phyloP scores from a whole-genome alignment of 2,888 invertebrate species.

The Leucoptera coffeella region DNA sequence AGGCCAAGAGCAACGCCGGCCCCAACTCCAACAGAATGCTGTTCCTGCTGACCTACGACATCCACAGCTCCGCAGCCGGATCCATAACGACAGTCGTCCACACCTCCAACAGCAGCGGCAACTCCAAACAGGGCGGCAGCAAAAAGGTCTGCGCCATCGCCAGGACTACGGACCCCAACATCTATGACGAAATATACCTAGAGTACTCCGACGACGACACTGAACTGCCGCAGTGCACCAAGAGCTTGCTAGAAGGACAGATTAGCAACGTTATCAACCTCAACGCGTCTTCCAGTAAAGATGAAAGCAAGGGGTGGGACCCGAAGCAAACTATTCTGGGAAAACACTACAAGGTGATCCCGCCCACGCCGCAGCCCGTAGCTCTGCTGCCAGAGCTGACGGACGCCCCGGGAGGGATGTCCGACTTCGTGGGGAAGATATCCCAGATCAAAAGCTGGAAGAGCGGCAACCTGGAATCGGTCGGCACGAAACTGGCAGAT shows the following conservation, averaged over 20 bases:
- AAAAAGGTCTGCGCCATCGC: constrained; percentile 38
- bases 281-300: constrained; percentile 41
- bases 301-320: constrained; percentile 35
- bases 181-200: constrained; percentile 44
- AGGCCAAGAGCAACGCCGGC: constrained; percentile 51
- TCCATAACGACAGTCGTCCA: constrained; percentile 36
- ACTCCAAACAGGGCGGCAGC: constrained; percentile 48
- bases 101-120: constrained; percentile 34
- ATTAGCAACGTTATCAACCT: constrained; percentile 49
- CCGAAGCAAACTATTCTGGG: constrained; percentile 25
- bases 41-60: constrained; percentile 64
- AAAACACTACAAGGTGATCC: constrained; percentile 31
- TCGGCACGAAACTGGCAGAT: constrained; percentile 33
- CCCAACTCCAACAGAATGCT: constrained; percentile 32
- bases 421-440: constrained; percentile 38
- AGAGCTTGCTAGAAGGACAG: constrained; percentile 35
- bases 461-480: constrained; percentile 28
- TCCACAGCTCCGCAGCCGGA: constrained; percentile 55
- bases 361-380: constrained; percentile 26
- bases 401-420: constrained; percentile 25
- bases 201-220: constrained; percentile 57
- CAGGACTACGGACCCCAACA: constrained; percentile 26
- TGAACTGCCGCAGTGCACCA: constrained; percentile 43
- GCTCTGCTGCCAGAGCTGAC: constrained; percentile 28
- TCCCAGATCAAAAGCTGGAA: constrained; percentile 41